Percentiles rank a stretch among this genome's conserved stretches.
Evolutionary conservation across 2,888 invertebrate genomes (phyloP).

Genomic region (Leptinotarsa rubiginosa): DNA sequence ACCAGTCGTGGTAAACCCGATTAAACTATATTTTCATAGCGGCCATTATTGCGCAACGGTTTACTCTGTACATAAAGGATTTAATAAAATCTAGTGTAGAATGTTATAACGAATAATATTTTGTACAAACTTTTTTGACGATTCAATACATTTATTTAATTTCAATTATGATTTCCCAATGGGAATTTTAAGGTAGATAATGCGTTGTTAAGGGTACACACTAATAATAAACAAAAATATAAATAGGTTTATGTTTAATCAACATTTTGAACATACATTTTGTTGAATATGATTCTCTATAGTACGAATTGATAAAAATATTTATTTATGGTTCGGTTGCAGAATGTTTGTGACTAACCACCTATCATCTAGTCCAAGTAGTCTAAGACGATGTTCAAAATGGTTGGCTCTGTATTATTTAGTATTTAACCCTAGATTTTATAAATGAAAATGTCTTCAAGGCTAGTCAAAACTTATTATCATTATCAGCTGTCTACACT

Average conservation of each 20-base stretch:
- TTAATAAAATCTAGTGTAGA: constrained; percentile 40
- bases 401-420: constrained; percentile 51
- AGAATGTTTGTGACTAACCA: constrained; percentile 34
- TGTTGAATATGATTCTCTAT: constrained; percentile 22
- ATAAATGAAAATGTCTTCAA: constrained; percentile 20
- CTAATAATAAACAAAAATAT: constrained; percentile 19
- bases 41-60: constrained; percentile 40
- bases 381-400: constrained; percentile 57
- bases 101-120: constrained; percentile 48
- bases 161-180: constrained; percentile 52
- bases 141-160: constrained; percentile 55
- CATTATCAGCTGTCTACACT: background rate
- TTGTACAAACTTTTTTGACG: constrained; percentile 58
- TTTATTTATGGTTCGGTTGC: constrained; percentile 42
- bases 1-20: too few relatives aligned
- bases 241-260: constrained; percentile 29
- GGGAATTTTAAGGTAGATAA: constrained; percentile 39
- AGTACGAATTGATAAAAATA: constrained; percentile 32
- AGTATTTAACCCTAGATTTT: constrained; percentile 41
- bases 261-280: constrained; percentile 52
- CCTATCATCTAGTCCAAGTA: constrained; percentile 57
- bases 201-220: constrained; percentile 51
- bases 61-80: constrained; percentile 45
- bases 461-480: constrained; percentile 19
- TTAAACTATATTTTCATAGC: constrained; percentile 9